Conservation (phyloP, 1,140 invertebrate species). For the Mercenaria mercenaria region DNA sequence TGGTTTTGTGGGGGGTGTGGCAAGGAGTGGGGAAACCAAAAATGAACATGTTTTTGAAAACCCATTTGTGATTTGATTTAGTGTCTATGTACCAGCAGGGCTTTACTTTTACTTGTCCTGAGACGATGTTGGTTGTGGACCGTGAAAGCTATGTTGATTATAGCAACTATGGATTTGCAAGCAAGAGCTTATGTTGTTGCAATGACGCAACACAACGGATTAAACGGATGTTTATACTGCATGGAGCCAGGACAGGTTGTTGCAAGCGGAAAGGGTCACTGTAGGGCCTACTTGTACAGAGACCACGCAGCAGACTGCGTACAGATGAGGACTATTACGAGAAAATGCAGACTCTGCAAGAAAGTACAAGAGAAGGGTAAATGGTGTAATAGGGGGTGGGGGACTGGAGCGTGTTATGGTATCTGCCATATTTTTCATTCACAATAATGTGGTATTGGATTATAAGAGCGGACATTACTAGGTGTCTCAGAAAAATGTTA, state of each 20-base stretch:
- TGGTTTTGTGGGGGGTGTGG: constrained; percentile 55
- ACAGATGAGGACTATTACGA: neutral
- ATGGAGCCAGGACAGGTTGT: neutral
- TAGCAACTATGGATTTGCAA: constrained; percentile 9
- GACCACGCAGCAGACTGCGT: neutral
- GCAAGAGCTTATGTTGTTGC: constrained; percentile 28
- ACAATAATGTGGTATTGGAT: constrained; percentile 16
- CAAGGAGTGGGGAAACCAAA: constrained; percentile 31
- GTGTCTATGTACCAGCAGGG: constrained; percentile 1
- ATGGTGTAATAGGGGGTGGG: constrained; percentile 1
- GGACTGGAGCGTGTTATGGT: neutral
- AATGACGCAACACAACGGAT: constrained; percentile 31
- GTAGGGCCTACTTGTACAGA: constrained; percentile 1
- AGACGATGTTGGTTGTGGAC: neutral
- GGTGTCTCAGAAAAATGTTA: constrained; percentile 60
- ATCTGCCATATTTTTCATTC: constrained; percentile 11
- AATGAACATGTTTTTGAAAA: constrained; percentile 44
- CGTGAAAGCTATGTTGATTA: neutral
- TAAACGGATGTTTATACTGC: constrained; percentile 19
- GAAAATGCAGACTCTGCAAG: neutral
- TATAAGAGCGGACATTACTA: constrained; percentile 64
- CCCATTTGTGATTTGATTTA: constrained; percentile 36
- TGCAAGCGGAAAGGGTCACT: constrained; percentile 7
- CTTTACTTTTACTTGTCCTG: neutral
- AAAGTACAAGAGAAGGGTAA: neutral